A percentile compares a stretch with the other conserved stretches of the same genome.
phyloP scores from a whole-genome alignment of 2,113 vertebrate genomes.

The Phalacrocorax aristotelis region DNA sequence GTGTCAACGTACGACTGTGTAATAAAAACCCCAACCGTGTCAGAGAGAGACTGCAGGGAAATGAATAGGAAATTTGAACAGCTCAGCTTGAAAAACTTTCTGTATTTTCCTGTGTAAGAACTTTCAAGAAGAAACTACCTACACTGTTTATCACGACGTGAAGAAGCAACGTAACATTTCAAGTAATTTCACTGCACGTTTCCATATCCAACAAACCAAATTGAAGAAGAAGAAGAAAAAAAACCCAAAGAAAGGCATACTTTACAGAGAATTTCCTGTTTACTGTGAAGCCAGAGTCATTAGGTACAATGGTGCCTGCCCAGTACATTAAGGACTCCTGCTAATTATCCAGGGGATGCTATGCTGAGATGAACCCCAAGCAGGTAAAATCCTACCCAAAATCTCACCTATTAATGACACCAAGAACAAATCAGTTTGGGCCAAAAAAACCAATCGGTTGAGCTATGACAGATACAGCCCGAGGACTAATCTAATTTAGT shows the following conservation, averaged over 20 bases:
- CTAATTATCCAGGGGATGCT: not conserved
- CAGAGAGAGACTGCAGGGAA: not conserved
- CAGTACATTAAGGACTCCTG: not conserved
- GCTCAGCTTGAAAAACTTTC: not conserved
- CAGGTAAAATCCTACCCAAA: not conserved
- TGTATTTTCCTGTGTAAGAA: not conserved
- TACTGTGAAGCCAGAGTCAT: not conserved
- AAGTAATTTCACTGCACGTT: not conserved
- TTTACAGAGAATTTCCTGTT: not conserved
- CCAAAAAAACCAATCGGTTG: not conserved
- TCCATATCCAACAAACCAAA: not conserved
- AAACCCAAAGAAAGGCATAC: not conserved
- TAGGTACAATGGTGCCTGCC: fast-evolving
- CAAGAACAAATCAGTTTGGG: not conserved
- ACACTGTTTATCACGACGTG: not conserved
- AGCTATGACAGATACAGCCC: not conserved
- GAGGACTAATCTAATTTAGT: not conserved
- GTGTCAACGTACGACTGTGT: not conserved
- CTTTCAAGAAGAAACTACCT: not conserved
- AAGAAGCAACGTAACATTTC: not conserved
- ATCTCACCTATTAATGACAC: not conserved
- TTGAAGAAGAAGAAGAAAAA: not conserved
- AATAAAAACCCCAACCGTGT: not conserved
- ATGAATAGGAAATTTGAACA: not conserved
- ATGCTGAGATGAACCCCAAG: not conserved